These are phyloP conservation scores for Tachypleus tridentatus DNA, from an alignment of 1,140 invertebrate genomes.

Conservation along the genomic window DNA sequence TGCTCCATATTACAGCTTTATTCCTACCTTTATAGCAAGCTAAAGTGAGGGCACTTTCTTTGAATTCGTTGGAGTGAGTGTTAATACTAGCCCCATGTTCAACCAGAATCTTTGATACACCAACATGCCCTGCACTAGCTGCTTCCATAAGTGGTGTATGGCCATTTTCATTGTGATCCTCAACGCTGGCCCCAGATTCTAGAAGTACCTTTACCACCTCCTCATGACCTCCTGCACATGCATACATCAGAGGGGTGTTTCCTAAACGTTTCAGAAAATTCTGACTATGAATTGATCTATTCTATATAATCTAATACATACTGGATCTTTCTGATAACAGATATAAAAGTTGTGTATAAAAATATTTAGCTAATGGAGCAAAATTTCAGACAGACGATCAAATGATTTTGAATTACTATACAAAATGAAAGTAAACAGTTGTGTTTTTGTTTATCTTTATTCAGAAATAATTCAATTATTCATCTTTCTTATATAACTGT, in stretches of 20 bases:
- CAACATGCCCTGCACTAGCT: conserved; percentile 89
- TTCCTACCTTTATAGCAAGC: conserved; percentile 84
- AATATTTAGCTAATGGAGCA: no score
- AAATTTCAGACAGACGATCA: no score
- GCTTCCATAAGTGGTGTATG: conserved; percentile 99
- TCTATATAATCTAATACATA: no score
- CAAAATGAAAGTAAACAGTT: no score
- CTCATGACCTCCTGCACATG: conserved; percentile 88
- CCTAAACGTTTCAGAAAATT: conserved; percentile 36
- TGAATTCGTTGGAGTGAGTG: conserved; percentile 98
- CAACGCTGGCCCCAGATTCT: conserved; percentile 84
- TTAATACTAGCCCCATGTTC: conserved; percentile 92
- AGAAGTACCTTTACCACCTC: conserved; percentile 77
- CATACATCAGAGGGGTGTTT: conserved; percentile 96
- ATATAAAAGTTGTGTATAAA: no score
- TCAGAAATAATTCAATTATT: no score
- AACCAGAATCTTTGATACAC: conserved; percentile 81
- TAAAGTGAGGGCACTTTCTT: conserved; percentile 70
- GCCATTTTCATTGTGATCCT: conserved; percentile 97
- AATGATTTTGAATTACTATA: no score
- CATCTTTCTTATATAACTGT: no score
- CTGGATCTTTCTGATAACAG: no score
- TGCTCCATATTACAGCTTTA: no score
- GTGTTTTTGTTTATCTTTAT: no score
- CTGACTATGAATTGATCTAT: no score